Base-by-base conservation (phyloP, 1,140 invertebrate genomes). In the Zeugodacus cucurbitae region DNA sequence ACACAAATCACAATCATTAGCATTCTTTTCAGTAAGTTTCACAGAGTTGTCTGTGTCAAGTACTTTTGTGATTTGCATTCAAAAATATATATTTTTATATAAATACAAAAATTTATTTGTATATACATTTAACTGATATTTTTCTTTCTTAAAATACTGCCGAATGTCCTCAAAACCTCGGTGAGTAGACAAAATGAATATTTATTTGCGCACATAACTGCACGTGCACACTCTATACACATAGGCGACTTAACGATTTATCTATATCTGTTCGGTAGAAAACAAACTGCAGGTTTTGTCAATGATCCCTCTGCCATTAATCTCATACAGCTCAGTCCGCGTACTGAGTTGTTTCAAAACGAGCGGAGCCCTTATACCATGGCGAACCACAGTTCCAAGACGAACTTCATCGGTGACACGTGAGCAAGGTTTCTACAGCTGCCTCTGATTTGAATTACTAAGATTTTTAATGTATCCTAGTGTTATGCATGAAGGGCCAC, bases 371-470 rank as follows among this genome's bases (percentile, higher is more conserved):
- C 87, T 14, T 82, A 82, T 62, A 78, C 87, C 32, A 85, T 88
- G 48, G 70, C 70, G 10, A 88, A 44, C 41, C 70, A 88, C 14
- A 74, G 57, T 22, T 88, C 87, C 26, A 58, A 58, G 32, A 88
- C 74, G 20, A 88, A 88, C 54, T 88, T 88, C 70, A 88, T 88
- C 32, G 87, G 87, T n/a, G 87, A 88, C 82, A 48, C 87, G 87
- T 88, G 57, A 82, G 87, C 54, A 26, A 41, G n/a, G 58, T 62
- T 11, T 62, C n/a, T 29, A 4, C n/a, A 20, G n/a, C 20, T 29
- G 4, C 0, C 5, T 87, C 3, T 17, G 20, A 26, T 26, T 26
- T 32, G 10, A 54, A 3, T 26, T 20, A 37, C 3, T 8, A n/a
- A 70, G 22, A 22, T 67, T 67, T 67, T 10, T 57, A 17, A 26